Conservation (phyloP, 2,113 vertebrate genomes). For the Myrmecophaga tridactyla region DNA sequence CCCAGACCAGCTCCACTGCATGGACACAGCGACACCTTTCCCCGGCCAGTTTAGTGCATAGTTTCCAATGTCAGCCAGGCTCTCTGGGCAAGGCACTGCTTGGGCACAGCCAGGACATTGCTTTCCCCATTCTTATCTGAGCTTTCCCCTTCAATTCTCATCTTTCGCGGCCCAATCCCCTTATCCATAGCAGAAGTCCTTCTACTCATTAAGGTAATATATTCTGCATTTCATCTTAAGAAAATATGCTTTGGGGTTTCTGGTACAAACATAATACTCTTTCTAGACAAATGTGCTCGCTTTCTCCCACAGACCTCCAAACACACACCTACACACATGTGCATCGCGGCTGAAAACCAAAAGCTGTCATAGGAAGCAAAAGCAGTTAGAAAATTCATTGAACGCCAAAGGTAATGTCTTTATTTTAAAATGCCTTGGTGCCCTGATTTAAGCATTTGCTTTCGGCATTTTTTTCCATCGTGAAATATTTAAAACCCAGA, state of each 20-base stretch:
- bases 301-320: constrained; percentile 2
- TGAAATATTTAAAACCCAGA: background rate
- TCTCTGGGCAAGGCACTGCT: background rate
- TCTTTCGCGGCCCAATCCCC: background rate
- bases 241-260: background rate
- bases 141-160: background rate
- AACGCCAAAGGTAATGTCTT: background rate
- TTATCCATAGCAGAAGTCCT: background rate
- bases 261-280: background rate
- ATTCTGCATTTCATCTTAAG: background rate
- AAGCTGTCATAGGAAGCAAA: background rate
- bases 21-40: no score
- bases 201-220: background rate
- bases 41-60: background rate
- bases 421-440: background rate
- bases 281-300: background rate
- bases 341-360: background rate
- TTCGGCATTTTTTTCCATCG: background rate
- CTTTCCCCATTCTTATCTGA: background rate
- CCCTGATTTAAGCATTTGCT: background rate
- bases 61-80: background rate
- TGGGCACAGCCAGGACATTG: no score
- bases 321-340: background rate
- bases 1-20: accelerated
- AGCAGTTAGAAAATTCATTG: background rate